These are phyloP conservation scores for Leptosomus discolor DNA, from an alignment of 2,113 vertebrate species.

Conservation along the genomic window DNA sequence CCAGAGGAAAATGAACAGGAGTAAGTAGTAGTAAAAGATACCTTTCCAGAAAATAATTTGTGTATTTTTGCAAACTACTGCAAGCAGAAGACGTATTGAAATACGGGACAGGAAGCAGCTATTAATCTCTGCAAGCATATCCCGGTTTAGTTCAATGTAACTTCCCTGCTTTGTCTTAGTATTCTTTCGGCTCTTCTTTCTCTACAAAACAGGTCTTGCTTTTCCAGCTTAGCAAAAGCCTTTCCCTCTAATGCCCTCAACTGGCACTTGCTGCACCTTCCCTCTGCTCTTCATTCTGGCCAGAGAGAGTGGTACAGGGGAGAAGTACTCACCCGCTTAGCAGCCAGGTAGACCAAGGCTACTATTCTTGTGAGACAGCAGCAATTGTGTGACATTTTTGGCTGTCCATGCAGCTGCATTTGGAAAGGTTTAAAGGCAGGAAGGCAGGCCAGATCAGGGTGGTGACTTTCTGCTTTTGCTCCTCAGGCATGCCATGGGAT, in stretches of 20 bases:
- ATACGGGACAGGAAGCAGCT: conserved; percentile 1
- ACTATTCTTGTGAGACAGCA: background rate
- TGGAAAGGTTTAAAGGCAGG: background rate
- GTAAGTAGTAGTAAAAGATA: background rate
- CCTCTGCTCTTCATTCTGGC: background rate
- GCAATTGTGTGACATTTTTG: background rate
- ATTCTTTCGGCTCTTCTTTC: conserved; percentile 21
- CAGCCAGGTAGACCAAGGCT: background rate
- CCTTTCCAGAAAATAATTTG: background rate
- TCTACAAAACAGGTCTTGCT: background rate
- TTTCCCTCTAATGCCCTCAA: background rate
- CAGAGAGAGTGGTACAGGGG: background rate
- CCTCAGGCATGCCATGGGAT: background rate
- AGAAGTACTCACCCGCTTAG: background rate
- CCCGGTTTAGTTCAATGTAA: background rate
- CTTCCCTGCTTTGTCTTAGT: conserved; percentile 38
- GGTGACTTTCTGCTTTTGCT: background rate
- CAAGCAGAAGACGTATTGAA: background rate
- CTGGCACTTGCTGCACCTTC: background rate
- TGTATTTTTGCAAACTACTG: background rate
- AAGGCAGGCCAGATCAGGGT: background rate
- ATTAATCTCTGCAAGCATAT: background rate
- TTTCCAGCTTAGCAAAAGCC: conserved; percentile 13
- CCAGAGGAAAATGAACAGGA: background rate
- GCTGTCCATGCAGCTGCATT: background rate